Percentiles rank a stretch among this genome's conserved stretches.
phyloP scores from a whole-genome alignment of 2,888 invertebrate species.

The Cephalotes varians region DNA sequence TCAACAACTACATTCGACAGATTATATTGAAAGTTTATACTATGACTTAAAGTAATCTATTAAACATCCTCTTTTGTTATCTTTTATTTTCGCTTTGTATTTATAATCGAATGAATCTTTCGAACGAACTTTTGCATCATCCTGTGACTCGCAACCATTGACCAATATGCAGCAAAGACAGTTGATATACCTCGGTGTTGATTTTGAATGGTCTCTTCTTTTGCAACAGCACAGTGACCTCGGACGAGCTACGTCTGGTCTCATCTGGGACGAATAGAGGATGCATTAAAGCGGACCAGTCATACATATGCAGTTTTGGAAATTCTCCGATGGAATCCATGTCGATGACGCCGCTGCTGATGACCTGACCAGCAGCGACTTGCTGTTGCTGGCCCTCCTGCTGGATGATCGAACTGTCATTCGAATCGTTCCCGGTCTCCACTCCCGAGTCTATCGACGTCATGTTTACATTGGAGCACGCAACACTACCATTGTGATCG shows the following conservation, averaged over 20 bases:
- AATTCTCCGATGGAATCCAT: background rate
- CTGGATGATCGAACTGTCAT: slow-evolving; percentile 86
- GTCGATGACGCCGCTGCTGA: background rate
- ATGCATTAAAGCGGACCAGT: background rate
- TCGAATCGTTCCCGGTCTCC: slow-evolving; percentile 91
- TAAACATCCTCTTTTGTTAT: background rate
- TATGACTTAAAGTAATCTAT: background rate
- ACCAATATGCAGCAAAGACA: background rate
- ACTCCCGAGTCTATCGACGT: slow-evolving; percentile 90
- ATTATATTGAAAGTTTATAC: background rate
- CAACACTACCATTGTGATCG: background rate
- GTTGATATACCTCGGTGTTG: background rate
- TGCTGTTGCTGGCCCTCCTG: slow-evolving; percentile 59
- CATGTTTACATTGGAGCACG: slow-evolving; percentile 65
- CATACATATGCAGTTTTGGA: background rate
- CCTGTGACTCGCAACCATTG: background rate
- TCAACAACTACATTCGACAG: background rate
- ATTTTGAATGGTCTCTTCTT: background rate
- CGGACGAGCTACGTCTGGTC: background rate
- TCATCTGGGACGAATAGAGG: background rate
- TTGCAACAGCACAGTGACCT: background rate
- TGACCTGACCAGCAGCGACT: background rate
- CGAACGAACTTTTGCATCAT: background rate
- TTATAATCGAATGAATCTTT: background rate
- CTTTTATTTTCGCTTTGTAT: background rate